Conservation (phyloP, 2,113 vertebrate species). For the Hyaena hyaena region DNA sequence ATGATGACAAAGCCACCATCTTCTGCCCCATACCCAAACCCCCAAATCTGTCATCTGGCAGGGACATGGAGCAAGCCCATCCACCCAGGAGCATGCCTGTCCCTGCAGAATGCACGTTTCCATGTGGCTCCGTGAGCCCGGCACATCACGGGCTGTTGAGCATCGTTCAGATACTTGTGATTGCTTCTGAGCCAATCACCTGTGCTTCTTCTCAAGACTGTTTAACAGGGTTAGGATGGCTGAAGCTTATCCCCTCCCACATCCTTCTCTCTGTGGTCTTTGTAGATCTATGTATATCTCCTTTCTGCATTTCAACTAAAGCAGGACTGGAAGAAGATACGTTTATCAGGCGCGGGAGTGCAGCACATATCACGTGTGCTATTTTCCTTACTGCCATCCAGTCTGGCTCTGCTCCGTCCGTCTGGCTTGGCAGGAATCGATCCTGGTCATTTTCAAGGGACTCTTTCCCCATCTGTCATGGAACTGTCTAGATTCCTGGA, state of each 20-base stretch:
- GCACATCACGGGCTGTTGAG: background rate
- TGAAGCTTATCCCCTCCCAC: background rate
- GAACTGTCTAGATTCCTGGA: background rate
- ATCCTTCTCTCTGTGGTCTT: background rate
- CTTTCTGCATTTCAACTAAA: background rate
- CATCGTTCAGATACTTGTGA: background rate
- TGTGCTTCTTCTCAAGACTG: background rate
- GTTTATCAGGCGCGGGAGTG: too few relatives aligned
- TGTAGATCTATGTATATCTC: background rate
- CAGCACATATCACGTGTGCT: background rate
- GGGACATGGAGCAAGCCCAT: background rate
- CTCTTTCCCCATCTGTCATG: background rate
- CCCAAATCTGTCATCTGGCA: background rate
- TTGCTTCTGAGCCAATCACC: background rate
- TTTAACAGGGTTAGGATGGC: background rate
- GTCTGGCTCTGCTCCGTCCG: background rate
- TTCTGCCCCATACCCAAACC: background rate
- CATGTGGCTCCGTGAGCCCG: background rate
- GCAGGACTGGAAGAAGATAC: background rate
- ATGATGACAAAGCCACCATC: background rate
- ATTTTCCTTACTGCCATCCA: background rate
- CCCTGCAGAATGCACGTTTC: rapidly evolving
- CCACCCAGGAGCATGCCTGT: background rate
- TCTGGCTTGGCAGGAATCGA: background rate
- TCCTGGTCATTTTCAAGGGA: background rate